phyloP scores from a whole-genome alignment of 2,113 vertebrate species.

The Triplophysa dalaica region DNA sequence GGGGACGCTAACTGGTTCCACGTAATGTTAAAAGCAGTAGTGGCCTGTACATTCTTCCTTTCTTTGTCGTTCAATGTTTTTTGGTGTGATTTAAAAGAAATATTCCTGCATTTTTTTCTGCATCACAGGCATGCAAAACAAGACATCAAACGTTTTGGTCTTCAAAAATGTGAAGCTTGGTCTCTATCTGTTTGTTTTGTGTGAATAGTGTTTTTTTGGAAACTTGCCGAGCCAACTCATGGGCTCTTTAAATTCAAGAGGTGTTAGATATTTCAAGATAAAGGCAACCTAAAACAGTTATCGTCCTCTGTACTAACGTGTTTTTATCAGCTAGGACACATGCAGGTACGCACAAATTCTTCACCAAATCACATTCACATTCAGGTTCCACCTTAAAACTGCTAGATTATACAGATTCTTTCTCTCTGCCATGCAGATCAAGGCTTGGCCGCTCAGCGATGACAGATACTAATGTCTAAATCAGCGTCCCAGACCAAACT shows the following conservation, averaged over 20 bases:
- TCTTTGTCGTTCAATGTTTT: too few species aligned
- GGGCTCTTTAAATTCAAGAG: not conserved
- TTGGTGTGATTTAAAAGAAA: too few species aligned
- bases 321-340: not conserved
- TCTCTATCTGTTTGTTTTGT: too few species aligned
- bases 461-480: conserved; percentile 99
- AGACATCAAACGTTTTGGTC: too few species aligned
- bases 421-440: conserved; percentile 76
- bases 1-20: too few species aligned
- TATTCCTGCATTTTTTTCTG: too few species aligned
- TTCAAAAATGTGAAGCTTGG: too few species aligned
- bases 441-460: conserved; percentile 78
- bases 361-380: not conserved
- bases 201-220: too few species aligned
- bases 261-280: not conserved
- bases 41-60: not conserved
- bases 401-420: conserved; percentile 65
- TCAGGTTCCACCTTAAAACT: conserved; percentile 84
- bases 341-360: not conserved
- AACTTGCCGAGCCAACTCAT: not conserved
- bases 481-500: conserved; percentile 87
- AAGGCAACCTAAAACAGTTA: not conserved
- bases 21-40: not conserved
- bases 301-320: not conserved
- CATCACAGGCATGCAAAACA: too few species aligned